A percentile compares a stretch with the other conserved stretches of the same genome.
phyloP scores from a whole-genome alignment of 2,797 vertebrate genomes.

The Ceryle rudis region DNA sequence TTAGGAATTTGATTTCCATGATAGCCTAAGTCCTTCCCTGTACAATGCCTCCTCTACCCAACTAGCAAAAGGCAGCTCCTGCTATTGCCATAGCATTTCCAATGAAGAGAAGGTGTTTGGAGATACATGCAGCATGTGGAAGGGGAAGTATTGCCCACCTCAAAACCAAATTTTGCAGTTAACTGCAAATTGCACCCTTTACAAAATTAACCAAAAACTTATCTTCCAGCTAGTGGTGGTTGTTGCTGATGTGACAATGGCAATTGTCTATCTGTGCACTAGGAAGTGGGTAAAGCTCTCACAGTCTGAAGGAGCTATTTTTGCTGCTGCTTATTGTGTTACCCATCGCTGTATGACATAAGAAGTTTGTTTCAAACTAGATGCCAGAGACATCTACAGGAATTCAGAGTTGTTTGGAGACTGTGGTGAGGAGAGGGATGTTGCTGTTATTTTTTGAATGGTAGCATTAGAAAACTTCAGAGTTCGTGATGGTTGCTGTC shows the following conservation, averaged over 20 bases:
- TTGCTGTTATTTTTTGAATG: not conserved
- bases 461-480: not conserved
- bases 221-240: not conserved
- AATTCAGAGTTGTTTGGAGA: not conserved
- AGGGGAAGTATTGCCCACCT: not conserved
- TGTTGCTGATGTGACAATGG: not conserved
- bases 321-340: not conserved
- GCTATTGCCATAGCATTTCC: not conserved
- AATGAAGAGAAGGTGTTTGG: not conserved
- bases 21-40: not conserved
- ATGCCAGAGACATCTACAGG: not conserved
- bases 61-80: not conserved
- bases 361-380: not conserved
- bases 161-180: not conserved
- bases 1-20: not conserved
- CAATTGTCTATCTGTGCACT: not conserved
- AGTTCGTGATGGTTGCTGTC: not conserved
- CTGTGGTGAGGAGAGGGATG: not conserved
- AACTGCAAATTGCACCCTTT: not conserved
- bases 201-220: not conserved
- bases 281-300: not conserved
- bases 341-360: not conserved
- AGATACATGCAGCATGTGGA: not conserved
- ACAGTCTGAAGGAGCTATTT: not conserved
- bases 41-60: not conserved